Evolutionary conservation across 2,888 invertebrate genomes (phyloP), one percentile per base, ranked within the genome.

Genomic region (Blastobasis adustella): DNA sequence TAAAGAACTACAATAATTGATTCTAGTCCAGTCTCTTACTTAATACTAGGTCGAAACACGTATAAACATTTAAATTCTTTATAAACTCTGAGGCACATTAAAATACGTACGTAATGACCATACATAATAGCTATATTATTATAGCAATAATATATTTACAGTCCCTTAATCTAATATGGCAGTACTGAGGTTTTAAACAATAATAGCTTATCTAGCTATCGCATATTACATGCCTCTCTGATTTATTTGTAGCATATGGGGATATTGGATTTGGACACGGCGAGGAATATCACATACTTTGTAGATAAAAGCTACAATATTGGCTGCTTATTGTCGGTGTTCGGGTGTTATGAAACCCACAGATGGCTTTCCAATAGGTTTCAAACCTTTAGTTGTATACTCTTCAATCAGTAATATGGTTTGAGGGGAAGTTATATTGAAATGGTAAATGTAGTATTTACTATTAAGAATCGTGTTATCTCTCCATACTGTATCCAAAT

Each of bases 81-180:
- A 81, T 82, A 84, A 82, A 83, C 77, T 84, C 78, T 78, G 82
- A 86, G 86, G 86, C 86, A 87, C 87, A 80, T 85, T 73, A 82
- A 80, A 79, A 81, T 85, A 83, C 79, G 83, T 84, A 83, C 77
- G 50, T 58, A 6, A 65, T 63, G 55, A 67, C 23, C 23, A 23
- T 23, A 23, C 23, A 23, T 23, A 23, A 23, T 23, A 23, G 23
- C 23, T 23, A 23, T 2, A 23, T 74, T 67, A 71, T 67, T 66
- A 66, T 56, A 62, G 69, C 60, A 67, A 66, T 63, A 58, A 61
- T 23, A 66, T 81, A 80, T 80, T 69, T 85, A 85, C 82, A 60
- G 54, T 69, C 59, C 72, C 65, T 73, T 64, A 78, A 49, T 47
- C 81, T 88, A 87, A 72, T 88, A 88, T 88, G 88, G 88, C 88